phyloP scores from a whole-genome alignment of 1,140 invertebrate genomes.

The Drosophila elegans region DNA sequence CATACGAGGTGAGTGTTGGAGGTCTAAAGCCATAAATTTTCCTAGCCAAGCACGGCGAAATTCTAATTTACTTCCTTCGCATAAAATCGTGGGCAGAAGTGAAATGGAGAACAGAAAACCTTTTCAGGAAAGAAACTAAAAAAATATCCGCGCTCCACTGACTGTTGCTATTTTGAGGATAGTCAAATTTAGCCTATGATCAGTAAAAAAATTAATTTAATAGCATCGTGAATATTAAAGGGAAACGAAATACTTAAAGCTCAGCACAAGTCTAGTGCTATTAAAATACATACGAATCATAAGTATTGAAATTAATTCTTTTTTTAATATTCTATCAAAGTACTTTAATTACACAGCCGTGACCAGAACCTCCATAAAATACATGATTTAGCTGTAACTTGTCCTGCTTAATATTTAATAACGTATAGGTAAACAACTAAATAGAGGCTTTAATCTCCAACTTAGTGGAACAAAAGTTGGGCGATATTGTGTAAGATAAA shows the following conservation, averaged over 20 bases:
- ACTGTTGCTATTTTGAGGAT: constrained; percentile 29
- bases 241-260: too few relatives aligned
- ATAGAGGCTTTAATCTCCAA: neutral
- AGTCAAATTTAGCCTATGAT: constrained; percentile 28
- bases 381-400: too few relatives aligned
- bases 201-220: neutral
- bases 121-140: neutral
- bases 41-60: constrained; percentile 43
- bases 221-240: neutral
- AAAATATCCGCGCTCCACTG: constrained; percentile 9
- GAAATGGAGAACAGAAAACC: constrained; percentile 8
- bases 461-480: neutral
- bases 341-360: too few relatives aligned
- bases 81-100: constrained; percentile 18
- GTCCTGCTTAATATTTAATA: too few relatives aligned
- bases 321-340: too few relatives aligned
- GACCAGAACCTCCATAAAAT: too few relatives aligned
- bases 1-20: constrained; percentile 20
- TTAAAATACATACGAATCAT: too few relatives aligned
- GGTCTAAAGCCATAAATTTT: constrained; percentile 59
- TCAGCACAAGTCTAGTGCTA: too few relatives aligned
- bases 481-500: neutral
- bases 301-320: too few relatives aligned
- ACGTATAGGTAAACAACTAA: too few relatives aligned
- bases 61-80: constrained; percentile 67